Base-by-base conservation (phyloP, 2,888 invertebrate genomes). In the Drosophila robusta region DNA sequence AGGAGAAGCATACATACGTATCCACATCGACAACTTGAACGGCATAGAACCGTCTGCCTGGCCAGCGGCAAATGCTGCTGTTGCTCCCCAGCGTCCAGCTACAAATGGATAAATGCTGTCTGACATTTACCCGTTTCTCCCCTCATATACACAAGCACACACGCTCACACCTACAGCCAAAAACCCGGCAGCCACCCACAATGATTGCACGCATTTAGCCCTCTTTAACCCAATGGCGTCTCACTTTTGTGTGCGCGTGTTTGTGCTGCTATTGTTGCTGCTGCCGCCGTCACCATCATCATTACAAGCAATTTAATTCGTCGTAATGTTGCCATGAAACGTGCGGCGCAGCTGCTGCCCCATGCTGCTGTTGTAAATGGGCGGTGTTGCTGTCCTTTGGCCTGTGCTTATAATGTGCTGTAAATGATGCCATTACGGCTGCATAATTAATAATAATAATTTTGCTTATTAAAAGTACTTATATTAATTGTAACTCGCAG, bases 291-390 rank as follows among this genome's bases (percentile, higher is more conserved):
- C 75, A 70, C 75, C 84, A 75, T 73, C 85, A 62, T 69, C 87
- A 89, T 90, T 88, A 90, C 90, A 89, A 89, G 78, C 90, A 82
- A 90, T 90, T 90, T 89, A 90, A 89, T 87, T 88, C 81, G 89
- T 81, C 79, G 85, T 80, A 78, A 89, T 89, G 87, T 78, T 87
- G 89, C 80, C 80, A 73, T 65, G 84, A 74, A 79, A 77, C 70
- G 70, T 58, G 66, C 60, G 58, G 22, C 64, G 52, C 68, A 71
- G 69, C 69, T 67, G 71, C 69, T 70, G 51, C 34, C 46, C 55
- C 68, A 50, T 56, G 74, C 58, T 72, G 61, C 49, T 51, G 24
- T 50, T 60, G 71, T 66, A 47, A 50, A 46, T 63, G 36, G 46
- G 46, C 61, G 49, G 49, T 60, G 60, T 42, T 64, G 57, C 39